Evolutionary conservation across 2,113 vertebrate species (phyloP), one percentile per base, ranked within the genome.

Genomic region (Tenrec ecaudatus): DNA sequence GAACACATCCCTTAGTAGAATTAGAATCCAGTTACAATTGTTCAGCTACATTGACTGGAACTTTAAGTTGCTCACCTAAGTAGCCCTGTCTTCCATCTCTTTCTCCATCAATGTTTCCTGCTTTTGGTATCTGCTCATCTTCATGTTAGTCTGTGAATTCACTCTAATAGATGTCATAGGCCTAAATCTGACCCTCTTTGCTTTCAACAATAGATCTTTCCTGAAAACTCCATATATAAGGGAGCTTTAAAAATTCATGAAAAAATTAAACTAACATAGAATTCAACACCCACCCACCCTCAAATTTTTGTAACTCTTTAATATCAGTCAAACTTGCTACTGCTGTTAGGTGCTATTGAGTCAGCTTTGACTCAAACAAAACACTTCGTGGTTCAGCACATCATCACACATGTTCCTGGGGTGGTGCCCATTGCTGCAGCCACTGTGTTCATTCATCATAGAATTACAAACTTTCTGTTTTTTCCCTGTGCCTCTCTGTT

Each of bases 191-290:
- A 85, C 23, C 40, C 40, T 88, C 29, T 8, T 1, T 62, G 1
- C 43, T n/a, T 93, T 85, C 75, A 95, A 86, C 40, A 91, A 89
- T 62, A n/a, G 16, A 27, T 82, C 27, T 87, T 94, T 95, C 17
- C 38, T 83, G 43, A 66, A 84, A 53, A 14, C 47, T 53, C 47
- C 47, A 53, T 53, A 10, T 53, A 53, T 53, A 10, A 53, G 47
- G 47, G 47, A 53, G 47, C 47, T 53, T 53, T 10, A 53, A 53
- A 53, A 53, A 53, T 53, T 53, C 47, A 53, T 53, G 47, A 10
- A 14, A 53, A 53, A 53, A 53, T 10, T 53, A 53, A 53, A 53
- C 9, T 53, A 53, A 53, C 47, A 53, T 53, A 14, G 6, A 47
- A 12, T 53, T 53, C 47, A 47, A 10, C 12, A 53, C 12, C 4